Conservation (phyloP, 1,140 invertebrate genomes). For the Thereuonema tuberculata region DNA sequence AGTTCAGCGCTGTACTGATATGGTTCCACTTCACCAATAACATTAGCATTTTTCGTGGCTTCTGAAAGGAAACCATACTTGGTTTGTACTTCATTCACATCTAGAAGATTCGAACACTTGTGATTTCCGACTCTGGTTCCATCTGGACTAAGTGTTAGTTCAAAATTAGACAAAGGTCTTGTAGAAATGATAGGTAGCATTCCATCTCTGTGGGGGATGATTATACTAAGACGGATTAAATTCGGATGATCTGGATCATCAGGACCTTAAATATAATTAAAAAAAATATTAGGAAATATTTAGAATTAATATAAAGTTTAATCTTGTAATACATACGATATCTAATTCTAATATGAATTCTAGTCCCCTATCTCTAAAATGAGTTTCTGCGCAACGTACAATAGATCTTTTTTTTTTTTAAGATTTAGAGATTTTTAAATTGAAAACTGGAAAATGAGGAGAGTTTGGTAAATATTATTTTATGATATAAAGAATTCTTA, state of each 20-base stretch:
- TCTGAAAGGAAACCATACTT: slow-evolving; percentile 28
- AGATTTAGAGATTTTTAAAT: too few species aligned
- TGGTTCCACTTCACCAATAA: slow-evolving; percentile 26
- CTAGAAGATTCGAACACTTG: slow-evolving; percentile 32
- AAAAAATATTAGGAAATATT: too few species aligned
- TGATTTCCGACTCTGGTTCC: slow-evolving; percentile 28
- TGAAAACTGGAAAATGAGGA: too few species aligned
- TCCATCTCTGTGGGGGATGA: slow-evolving; percentile 33
- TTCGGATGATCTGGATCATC: slow-evolving; percentile 27
- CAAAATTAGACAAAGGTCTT: slow-evolving; percentile 30
- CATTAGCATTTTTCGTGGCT: slow-evolving; percentile 21
- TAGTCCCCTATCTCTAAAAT: too few species aligned
- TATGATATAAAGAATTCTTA: too few species aligned
- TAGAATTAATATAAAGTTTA: too few species aligned
- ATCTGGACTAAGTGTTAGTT: slow-evolving; percentile 28
- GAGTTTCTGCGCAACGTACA: too few species aligned
- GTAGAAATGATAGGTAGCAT: slow-evolving; percentile 33
- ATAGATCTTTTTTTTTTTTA: too few species aligned
- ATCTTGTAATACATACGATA: too few species aligned
- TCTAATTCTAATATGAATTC: too few species aligned
- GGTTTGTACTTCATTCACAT: slow-evolving; percentile 23
- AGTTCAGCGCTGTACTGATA: slow-evolving; percentile 27
- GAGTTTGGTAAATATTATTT: too few species aligned
- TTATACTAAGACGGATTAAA: slow-evolving; percentile 27
- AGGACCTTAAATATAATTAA: slow-evolving; percentile 21